Evolutionary conservation across 2,113 vertebrate species (phyloP).

Genomic region (Amazona guildingii): DNA sequence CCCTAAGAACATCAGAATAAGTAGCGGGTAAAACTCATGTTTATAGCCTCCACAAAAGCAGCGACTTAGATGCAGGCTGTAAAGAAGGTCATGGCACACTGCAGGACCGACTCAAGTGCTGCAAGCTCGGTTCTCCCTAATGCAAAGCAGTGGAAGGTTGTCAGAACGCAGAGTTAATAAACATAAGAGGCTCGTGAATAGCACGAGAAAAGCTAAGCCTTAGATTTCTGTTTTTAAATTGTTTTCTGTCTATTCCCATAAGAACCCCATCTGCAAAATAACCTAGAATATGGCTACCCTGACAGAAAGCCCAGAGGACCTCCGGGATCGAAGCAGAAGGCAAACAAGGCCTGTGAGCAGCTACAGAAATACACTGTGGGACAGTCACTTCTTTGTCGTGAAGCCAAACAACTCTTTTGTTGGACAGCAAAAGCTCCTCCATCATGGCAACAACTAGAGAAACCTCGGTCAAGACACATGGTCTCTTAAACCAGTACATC

Average conservation of each 20-base stretch:
- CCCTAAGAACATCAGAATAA: background rate
- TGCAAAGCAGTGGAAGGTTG: background rate
- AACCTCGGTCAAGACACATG: background rate
- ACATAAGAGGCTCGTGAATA: background rate
- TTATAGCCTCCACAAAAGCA: background rate
- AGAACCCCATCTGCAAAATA: conserved; percentile 18
- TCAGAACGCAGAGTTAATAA: background rate
- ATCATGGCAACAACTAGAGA: background rate
- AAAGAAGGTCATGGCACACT: background rate
- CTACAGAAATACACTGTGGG: background rate
- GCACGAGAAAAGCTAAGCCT: background rate
- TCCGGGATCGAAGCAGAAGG: background rate
- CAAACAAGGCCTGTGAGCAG: rapidly evolving
- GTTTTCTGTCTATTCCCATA: background rate
- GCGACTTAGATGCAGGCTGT: rapidly evolving
- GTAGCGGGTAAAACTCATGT: background rate
- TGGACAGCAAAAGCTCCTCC: background rate
- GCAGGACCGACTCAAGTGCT: background rate
- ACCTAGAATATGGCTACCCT: background rate
- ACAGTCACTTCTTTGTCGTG: background rate
- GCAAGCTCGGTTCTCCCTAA: background rate
- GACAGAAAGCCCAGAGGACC: background rate
- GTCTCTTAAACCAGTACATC: background rate
- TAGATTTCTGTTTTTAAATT: background rate
- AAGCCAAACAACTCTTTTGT: background rate